phyloP scores from a whole-genome alignment of 2,113 vertebrate species.

The Stictonetta naevosa region DNA sequence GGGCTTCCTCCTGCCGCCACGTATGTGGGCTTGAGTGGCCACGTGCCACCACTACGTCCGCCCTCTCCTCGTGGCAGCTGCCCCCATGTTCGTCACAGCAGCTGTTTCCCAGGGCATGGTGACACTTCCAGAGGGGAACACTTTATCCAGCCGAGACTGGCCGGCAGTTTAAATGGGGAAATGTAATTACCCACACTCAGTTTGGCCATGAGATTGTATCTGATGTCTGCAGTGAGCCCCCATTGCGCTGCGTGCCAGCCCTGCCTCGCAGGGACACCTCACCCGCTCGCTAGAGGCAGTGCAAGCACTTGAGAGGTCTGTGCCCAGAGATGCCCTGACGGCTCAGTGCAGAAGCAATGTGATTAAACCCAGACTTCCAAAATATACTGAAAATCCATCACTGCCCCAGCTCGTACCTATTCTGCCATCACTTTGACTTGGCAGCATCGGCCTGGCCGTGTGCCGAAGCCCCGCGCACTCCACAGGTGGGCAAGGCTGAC shows the following conservation, averaged over 20 bases:
- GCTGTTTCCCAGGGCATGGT: background rate
- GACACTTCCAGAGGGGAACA: conserved; percentile 45
- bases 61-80: background rate
- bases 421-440: background rate
- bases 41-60: background rate
- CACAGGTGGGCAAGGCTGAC: background rate
- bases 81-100: conserved; percentile 39
- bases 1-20: background rate
- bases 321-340: background rate
- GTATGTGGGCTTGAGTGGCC: background rate
- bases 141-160: conserved; percentile 44
- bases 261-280: background rate
- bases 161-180: conserved; percentile 39
- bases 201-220: conserved; percentile 26
- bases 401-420: background rate
- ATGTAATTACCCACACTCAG: conserved; percentile 34
- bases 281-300: background rate
- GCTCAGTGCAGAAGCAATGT: background rate
- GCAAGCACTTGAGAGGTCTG: background rate
- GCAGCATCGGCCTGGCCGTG: background rate
- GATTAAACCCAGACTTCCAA: background rate
- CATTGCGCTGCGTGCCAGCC: fast-evolving
- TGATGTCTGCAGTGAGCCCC: background rate
- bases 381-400: background rate
- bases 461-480: background rate